Base-by-base conservation (phyloP, 2,113 vertebrate species). In the Mesembrinibis cayennensis region DNA sequence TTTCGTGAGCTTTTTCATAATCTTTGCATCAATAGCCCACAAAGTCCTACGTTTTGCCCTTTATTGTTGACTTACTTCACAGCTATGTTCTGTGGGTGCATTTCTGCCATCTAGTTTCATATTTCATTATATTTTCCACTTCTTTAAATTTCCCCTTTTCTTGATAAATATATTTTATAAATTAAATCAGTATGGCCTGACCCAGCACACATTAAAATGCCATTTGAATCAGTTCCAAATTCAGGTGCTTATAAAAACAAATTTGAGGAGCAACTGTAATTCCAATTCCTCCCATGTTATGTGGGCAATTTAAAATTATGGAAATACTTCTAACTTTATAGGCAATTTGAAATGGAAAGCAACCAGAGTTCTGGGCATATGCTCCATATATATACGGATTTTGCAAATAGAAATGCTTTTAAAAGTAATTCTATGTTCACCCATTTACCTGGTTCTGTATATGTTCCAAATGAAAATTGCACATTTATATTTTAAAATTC, bases 201-300 rank as follows among this genome's bases (percentile, higher is more conserved):
- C 59, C 84, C 66, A 94, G 59, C 47, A 70, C 73, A 42, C 47
- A 82, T 89, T 97, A 85, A 95, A 96, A 93, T 90, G 15, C 45
- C 40, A 73, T 79, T 97, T 97, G 94, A 97, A 67, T 83, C 49
- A 8, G 49, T 89, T 95, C 93, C 93, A 97, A 96, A 96, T 97
- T 96, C 97, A 97, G 97, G 97, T 98, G 92, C 96, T 96, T 97
- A 96, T 96, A 96, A 98, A 98, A 98, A 95, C 91, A 98, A 96
- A 95, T 95, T 66, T 91, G 93, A 97, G 84, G 55, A 91, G 89
- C 59, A 94, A 93, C 77, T 26, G 18, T 95, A 94, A 93, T 90
- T 97, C 90, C 94, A 96, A 97, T 89, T 82, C n/a, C 71, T 96
- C 82, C 83, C 77, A 79, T 95, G 87, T 87, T 98, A 92, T 71